phyloP scores from a whole-genome alignment of 2,888 invertebrate genomes.

The Mythimna lalbum region DNA sequence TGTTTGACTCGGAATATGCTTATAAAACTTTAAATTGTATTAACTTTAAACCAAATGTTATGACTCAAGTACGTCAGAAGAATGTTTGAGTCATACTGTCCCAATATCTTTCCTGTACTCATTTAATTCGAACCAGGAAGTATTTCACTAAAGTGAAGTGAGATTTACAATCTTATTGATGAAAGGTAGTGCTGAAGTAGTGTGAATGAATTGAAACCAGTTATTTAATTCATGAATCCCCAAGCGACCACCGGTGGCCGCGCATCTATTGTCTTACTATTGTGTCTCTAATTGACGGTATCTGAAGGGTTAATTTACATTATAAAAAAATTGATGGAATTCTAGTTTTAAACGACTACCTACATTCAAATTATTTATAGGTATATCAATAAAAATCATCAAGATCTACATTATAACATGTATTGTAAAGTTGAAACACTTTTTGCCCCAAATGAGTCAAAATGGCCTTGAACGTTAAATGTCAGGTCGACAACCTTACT shows the following conservation, averaged over 20 bases:
- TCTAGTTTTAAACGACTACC: background rate
- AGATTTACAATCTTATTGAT: background rate
- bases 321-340: background rate
- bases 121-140: conserved; percentile 11
- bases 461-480: conserved; percentile 57
- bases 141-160: background rate
- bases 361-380: background rate
- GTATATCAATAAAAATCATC: conserved; percentile 19
- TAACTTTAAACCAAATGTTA: conserved; percentile 1
- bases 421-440: conserved; percentile 38
- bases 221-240: too few species aligned
- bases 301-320: too few species aligned
- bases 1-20: background rate
- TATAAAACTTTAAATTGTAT: background rate
- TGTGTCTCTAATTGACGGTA: too few species aligned
- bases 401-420: conserved; percentile 18
- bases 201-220: background rate
- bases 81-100: conserved; percentile 15
- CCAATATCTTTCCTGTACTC: background rate
- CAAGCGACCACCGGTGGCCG: too few species aligned
- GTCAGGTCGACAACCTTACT: conserved; percentile 55
- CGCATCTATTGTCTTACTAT: too few species aligned
- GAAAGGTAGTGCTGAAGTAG: background rate
- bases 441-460: conserved; percentile 50
- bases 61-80: conserved; percentile 9